These are phyloP conservation scores for Menidia menidia DNA, from an alignment of 2,797 vertebrate genomes.

Conservation along the genomic window DNA sequence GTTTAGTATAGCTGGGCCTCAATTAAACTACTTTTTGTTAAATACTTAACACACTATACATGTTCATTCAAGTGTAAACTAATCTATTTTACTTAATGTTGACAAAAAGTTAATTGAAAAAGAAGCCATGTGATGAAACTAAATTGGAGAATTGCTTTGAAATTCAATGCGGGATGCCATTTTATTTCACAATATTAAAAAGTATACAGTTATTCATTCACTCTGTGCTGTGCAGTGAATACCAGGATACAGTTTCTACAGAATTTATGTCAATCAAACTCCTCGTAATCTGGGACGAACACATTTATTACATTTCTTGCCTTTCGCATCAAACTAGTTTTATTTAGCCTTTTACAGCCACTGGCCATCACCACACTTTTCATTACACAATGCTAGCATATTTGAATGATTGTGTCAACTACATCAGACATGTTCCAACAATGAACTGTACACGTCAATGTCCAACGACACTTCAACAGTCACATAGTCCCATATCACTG, in stretches of 20 bases:
- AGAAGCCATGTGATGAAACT: not conserved
- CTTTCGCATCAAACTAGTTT: slow-evolving; percentile 6
- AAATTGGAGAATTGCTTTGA: not conserved
- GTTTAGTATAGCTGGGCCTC: too few species aligned
- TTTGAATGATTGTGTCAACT: slow-evolving; percentile 25
- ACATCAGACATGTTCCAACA: slow-evolving; percentile 38
- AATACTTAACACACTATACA: too few species aligned
- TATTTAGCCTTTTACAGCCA: slow-evolving; percentile 13
- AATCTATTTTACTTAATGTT: too few species aligned
- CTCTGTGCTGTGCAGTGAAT: slow-evolving; percentile 46
- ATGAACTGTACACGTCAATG: slow-evolving; percentile 15
- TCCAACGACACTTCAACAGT: slow-evolving; percentile 6
- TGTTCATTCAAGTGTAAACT: too few species aligned
- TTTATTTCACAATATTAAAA: slow-evolving; percentile 57
- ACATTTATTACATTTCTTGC: slow-evolving; percentile 12
- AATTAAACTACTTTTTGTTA: too few species aligned
- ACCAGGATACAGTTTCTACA: slow-evolving; percentile 22
- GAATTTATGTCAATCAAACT: slow-evolving; percentile 36
- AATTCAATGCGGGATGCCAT: slow-evolving; percentile 8
- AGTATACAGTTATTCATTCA: slow-evolving; percentile 40
- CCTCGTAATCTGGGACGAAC: slow-evolving; percentile 13
- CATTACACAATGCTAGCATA: slow-evolving; percentile 24
- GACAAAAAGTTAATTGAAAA: too few species aligned
- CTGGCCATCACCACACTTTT: slow-evolving; percentile 21
- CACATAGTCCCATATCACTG: slow-evolving; percentile 14